Evolutionary conservation across 2,888 invertebrate genomes (phyloP), one percentile per base, ranked within the genome.

Genomic region (Eupeodes luniger): DNA sequence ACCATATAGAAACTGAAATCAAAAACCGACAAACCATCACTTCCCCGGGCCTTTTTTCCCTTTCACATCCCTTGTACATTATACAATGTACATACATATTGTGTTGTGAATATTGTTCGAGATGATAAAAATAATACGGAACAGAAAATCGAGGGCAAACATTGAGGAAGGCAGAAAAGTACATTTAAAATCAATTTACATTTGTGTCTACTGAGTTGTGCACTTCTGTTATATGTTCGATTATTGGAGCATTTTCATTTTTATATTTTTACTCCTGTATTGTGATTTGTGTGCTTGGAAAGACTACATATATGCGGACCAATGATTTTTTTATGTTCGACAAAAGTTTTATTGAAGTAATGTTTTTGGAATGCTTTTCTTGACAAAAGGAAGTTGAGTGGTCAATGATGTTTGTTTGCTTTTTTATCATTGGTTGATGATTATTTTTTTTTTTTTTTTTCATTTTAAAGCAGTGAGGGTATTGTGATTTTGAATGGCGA

Each of bases 101-200:
- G 64, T 40, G 67, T 59, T 66, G 59, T 59, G 51, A 62, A 53
- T 62, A 44, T 57, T 70, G 27, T 53, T 69, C 36, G 51, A 69
- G 14, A 49, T 53, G 27, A 53, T 9, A 64, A 55, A 61, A 47
- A 64, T 47, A n/a, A 49, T 69, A 64, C 16, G 34, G 36, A 51
- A 40, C 19, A 12, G 47, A 53, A 51, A 59, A 59, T 59, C 44
- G 27, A 49, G 49, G 40, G 44, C 70, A 66, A 72, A 49, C 27
- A 49, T 59, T 69, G 72, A 66, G 57, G 74, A 64, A 44, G 53
- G 76, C 83, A 55, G 64, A 40, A 86, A 80, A 79, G 79, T 83
- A 87, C 87, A 80, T 83, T 87, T 77, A 83, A 87, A 83, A 87
- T 87, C 83, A 87, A 87, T 87, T 87, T 87, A 72, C 80, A 86